Evolutionary conservation across 92 coral and sea anemone species (phyloP), one percentile per base, ranked within the genome.

Genomic region (Muricea muricata): DNA sequence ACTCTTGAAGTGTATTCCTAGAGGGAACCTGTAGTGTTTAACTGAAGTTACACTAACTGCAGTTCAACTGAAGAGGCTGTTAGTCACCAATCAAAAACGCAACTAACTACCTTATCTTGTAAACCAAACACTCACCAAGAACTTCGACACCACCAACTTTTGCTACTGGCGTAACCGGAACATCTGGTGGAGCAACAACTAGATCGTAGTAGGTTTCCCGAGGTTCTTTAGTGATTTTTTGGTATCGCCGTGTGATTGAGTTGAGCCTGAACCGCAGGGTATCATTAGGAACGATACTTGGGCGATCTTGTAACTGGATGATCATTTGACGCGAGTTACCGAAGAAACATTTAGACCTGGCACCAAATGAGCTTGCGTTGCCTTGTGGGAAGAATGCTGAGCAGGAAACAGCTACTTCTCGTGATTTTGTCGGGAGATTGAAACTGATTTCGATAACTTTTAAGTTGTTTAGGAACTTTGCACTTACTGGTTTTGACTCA

Each of bases 41-140:
- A n/a, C n/a, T n/a, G n/a, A n/a, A n/a, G n/a, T n/a, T n/a, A n/a
- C n/a, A n/a, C n/a, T n/a, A n/a, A n/a, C n/a, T n/a, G n/a, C n/a
- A n/a, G n/a, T n/a, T n/a, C n/a, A n/a, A n/a, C n/a, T n/a, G n/a
- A n/a, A n/a, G n/a, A n/a, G n/a, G n/a, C n/a, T n/a, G n/a, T n/a
- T n/a, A n/a, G n/a, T n/a, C n/a, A n/a, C n/a, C n/a, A n/a, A n/a
- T n/a, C n/a, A n/a, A n/a, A n/a, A n/a, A n/a, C n/a, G n/a, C n/a
- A n/a, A n/a, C n/a, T n/a, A n/a, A n/a, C n/a, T n/a, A n/a, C n/a
- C n/a, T n/a, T n/a, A n/a, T n/a, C n/a, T n/a, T n/a, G n/a, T n/a
- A n/a, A n/a, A n/a, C n/a, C n/a, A 10, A 2, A 20, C 9, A 85
- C 97, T 84, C 45, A 91, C 97, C 97, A 47, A 89, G 79, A 31